Conservation (phyloP, 2,797 vertebrate species). For the Takifugu ocellatus region DNA sequence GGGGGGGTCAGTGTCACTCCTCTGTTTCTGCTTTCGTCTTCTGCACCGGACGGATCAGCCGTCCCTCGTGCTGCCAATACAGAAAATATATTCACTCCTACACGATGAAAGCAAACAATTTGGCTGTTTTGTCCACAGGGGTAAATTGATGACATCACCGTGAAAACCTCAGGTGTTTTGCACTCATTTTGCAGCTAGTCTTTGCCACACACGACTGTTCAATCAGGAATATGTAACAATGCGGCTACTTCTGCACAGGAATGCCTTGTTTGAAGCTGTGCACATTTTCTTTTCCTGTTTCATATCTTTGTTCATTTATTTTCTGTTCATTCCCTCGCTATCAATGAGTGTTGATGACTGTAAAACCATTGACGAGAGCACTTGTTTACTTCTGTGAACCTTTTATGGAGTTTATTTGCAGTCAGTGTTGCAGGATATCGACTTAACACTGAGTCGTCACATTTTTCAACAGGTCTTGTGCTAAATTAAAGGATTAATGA, state of each 20-base stretch:
- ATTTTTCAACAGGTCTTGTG: constrained; percentile 68
- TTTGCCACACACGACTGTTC: constrained; percentile 77
- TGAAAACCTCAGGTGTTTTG: constrained; percentile 79
- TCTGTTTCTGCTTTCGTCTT: constrained; percentile 58
- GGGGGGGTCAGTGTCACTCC: constrained; percentile 25
- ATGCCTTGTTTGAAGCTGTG: constrained; percentile 77
- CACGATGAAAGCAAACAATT: constrained; percentile 68
- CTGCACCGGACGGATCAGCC: constrained; percentile 59
- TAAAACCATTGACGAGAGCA: constrained; percentile 53
- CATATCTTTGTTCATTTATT: constrained; percentile 44
- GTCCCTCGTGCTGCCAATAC: constrained; percentile 68
- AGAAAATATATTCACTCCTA: constrained; percentile 69
- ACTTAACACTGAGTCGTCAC: constrained; percentile 54
- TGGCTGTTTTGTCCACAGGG: constrained; percentile 72
- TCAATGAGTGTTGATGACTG: constrained; percentile 52
- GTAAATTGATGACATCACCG: constrained; percentile 74
- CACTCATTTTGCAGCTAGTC: constrained; percentile 78
- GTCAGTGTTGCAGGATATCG: constrained; percentile 42
- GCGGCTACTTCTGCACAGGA: constrained; percentile 74
- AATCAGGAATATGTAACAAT: constrained; percentile 72
- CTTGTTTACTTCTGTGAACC: constrained; percentile 57
- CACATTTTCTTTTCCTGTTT: constrained; percentile 64
- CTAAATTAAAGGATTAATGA: constrained; percentile 63
- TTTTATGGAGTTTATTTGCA: constrained; percentile 53
- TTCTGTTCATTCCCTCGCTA: constrained; percentile 36